These are phyloP conservation scores for Zaprionus obscuricornis DNA, from an alignment of 2,888 invertebrate genomes.

Conservation along the genomic window DNA sequence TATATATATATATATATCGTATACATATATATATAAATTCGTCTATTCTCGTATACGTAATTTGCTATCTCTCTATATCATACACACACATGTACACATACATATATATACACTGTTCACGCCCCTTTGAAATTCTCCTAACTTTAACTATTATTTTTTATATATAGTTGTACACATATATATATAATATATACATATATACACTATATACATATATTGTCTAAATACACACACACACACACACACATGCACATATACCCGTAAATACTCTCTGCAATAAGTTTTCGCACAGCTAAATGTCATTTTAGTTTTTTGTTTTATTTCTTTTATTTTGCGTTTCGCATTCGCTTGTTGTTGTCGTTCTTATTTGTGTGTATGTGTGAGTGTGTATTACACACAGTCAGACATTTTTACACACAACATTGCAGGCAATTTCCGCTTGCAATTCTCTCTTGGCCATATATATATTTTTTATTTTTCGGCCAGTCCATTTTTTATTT, in stretches of 20 bases:
- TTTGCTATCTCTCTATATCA: slow-evolving; percentile 34
- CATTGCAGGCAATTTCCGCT: slow-evolving; percentile 68
- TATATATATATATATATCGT: slow-evolving; percentile 34
- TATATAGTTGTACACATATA: slow-evolving; percentile 14
- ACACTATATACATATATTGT: neutral
- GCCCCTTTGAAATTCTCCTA: neutral
- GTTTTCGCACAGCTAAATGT: slow-evolving; percentile 50
- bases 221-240: slow-evolving; percentile 6
- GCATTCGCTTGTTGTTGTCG: slow-evolving; percentile 31
- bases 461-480: too few relatives aligned
- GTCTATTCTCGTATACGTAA: slow-evolving; percentile 20
- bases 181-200: slow-evolving; percentile 15
- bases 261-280: slow-evolving; percentile 51
- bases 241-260: slow-evolving; percentile 8
- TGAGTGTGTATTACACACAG: slow-evolving; percentile 11
- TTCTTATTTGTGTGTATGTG: slow-evolving; percentile 2
- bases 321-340: slow-evolving; percentile 29
- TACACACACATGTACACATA: slow-evolving; percentile 6
- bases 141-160: slow-evolving; percentile 1
- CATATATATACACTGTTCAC: neutral
- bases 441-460: slow-evolving; percentile 44
- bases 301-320: slow-evolving; percentile 13
- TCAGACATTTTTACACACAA: slow-evolving; percentile 12
- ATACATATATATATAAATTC: slow-evolving; percentile 5
- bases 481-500: slow-evolving; percentile 35